Evolutionary conservation across 2,797 vertebrate species (phyloP), one percentile per base, ranked within the genome.

Genomic region (Amniataba percoides): DNA sequence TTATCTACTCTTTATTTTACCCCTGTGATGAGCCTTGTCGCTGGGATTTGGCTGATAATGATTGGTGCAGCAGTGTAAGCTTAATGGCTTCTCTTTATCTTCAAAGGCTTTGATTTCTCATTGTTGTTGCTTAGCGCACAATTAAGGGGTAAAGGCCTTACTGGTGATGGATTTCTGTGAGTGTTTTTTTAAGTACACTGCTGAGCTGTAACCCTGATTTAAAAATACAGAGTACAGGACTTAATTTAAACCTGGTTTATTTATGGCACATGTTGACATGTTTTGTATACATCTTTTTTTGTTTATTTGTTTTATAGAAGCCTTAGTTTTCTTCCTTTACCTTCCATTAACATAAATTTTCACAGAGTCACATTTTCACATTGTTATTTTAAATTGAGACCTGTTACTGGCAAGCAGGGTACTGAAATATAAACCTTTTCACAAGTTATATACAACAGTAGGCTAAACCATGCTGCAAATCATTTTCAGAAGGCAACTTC

Each of bases 11-110:
- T 89, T 91, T 91, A 88, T 90, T 92, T 88, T 85, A 82, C 78
- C 87, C 87, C 74, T 73, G 84, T 60, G 89, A 93, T 85, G 89
- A 92, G 89, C 76, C 82, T 85, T 87, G 89, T 93, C 76, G n/a
- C 83, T 88, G 89, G 87, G 90, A 92, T 92, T 92, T 88, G 81
- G 88, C 85, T 89, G 91, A 93, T 94, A 91, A 90, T 94, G 90
- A 92, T 88, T 93, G 89, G 87, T 91, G 84, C 90, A 74, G 85
- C 86, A 64, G 82, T 89, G 82, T 90, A 89, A 78, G 82, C 90
- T 89, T 92, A 94, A 93, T 92, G 85, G 88, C 85, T 92, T 90
- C 88, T 74, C 85, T 93, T 92, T 93, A 95, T 95, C 93, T 94
- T 89, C 83, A 93, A 93, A 94, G 92, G 85, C 80, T 88, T 92